A percentile compares a stretch with the other conserved stretches of the same genome.
Conservation (phyloP, 2,797 vertebrate genomes). For the Adelosebastes latens region DNA sequence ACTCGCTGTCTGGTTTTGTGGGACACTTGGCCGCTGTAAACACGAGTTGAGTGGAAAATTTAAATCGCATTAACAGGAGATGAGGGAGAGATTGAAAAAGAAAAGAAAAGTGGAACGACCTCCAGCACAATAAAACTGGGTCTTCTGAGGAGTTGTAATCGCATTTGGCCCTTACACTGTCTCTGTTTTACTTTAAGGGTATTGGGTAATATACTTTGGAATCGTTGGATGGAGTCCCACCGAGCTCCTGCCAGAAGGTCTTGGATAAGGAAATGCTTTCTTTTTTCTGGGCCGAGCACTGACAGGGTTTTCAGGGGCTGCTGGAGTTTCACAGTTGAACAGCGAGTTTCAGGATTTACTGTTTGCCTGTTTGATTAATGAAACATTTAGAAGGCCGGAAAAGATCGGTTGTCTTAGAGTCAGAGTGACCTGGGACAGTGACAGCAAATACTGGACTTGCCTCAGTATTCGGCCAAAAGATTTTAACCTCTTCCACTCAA, state of each 20-base stretch:
- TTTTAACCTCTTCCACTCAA: background rate
- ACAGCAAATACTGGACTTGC: background rate
- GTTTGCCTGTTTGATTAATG: background rate
- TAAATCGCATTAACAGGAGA: constrained; percentile 63
- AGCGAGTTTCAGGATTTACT: background rate
- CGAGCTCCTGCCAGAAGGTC: constrained; percentile 50
- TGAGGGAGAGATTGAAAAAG: constrained; percentile 26
- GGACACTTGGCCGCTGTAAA: constrained; percentile 54
- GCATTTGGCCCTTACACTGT: constrained; percentile 56
- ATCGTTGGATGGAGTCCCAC: constrained; percentile 59
- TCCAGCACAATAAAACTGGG: constrained; percentile 56
- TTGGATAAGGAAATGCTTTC: constrained; percentile 57
- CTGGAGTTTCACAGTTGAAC: constrained; percentile 20
- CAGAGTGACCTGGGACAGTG: background rate
- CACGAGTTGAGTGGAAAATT: constrained; percentile 64
- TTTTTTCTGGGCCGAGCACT: constrained; percentile 21
- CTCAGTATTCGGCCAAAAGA: background rate
- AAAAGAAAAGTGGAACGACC: constrained; percentile 17
- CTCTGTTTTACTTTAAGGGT: constrained; percentile 76
- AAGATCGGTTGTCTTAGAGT: background rate
- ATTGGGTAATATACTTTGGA: constrained; percentile 73
- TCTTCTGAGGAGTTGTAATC: constrained; percentile 60
- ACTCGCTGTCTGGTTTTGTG: constrained; percentile 34
- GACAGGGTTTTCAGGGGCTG: constrained; percentile 38
- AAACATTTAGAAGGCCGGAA: background rate